Evolutionary conservation across 2,888 invertebrate species (phyloP).

Genomic region (Rhingia rostrata): DNA sequence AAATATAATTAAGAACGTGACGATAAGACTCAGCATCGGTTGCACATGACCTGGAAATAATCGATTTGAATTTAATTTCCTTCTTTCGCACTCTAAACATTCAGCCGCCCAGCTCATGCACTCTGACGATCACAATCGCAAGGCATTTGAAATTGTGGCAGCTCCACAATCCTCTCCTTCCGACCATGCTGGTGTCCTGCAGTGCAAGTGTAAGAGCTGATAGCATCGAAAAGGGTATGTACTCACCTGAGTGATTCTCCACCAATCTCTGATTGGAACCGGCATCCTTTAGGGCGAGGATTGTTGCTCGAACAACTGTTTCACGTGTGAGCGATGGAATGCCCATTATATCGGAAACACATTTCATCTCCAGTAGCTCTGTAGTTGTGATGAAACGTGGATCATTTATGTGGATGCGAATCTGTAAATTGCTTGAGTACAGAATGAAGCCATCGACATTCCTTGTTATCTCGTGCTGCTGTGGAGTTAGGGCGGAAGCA

Average conservation of each 20-base stretch:
- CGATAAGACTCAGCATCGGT: slow-evolving; percentile 72
- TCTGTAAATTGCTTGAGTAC: slow-evolving; percentile 81
- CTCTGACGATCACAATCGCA: slow-evolving; percentile 49
- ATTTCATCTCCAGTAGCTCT: slow-evolving; percentile 81
- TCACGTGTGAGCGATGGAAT: slow-evolving; percentile 79
- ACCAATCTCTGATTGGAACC: slow-evolving; percentile 82
- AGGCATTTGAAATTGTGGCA: slow-evolving; percentile 47
- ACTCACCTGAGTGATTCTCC: slow-evolving; percentile 75
- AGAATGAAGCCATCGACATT: slow-evolving; percentile 81
- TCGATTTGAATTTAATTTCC: slow-evolving; percentile 74
- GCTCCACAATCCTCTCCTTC: slow-evolving; percentile 8
- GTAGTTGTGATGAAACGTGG: slow-evolving; percentile 80
- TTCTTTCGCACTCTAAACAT: not conserved
- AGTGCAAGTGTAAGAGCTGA: not conserved
- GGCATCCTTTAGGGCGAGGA: slow-evolving; percentile 81
- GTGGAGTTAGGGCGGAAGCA: slow-evolving; percentile 79
- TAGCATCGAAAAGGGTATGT: not conserved
- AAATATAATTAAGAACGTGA: slow-evolving; percentile 74
- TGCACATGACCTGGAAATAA: slow-evolving; percentile 73
- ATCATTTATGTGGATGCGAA: slow-evolving; percentile 82
- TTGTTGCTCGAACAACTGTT: slow-evolving; percentile 79
- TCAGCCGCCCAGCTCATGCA: not conserved
- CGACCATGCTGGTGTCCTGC: not conserved
- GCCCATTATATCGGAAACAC: slow-evolving; percentile 81
- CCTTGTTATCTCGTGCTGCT: slow-evolving; percentile 82